Conservation (phyloP, 2,797 vertebrate species). For the Crenichthys baileyi region DNA sequence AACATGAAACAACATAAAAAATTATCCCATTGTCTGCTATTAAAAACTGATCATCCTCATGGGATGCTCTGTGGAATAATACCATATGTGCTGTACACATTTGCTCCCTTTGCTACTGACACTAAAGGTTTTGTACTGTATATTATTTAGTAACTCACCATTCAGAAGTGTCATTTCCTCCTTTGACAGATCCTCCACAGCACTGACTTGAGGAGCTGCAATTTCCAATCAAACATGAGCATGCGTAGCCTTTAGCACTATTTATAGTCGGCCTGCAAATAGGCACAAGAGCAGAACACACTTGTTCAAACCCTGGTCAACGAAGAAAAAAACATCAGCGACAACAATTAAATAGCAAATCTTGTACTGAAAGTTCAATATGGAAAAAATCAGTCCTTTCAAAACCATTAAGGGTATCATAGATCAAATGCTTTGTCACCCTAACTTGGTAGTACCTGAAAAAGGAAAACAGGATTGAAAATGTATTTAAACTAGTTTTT, state of each 20-base stretch:
- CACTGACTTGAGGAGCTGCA: conserved; percentile 73
- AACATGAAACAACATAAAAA: not conserved
- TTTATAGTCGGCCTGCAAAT: conserved; percentile 85
- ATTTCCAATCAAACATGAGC: conserved; percentile 86
- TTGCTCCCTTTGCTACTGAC: not conserved
- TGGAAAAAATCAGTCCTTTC: not conserved
- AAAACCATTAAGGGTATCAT: not conserved
- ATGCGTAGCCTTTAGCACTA: conserved; percentile 78
- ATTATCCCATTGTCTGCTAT: not conserved
- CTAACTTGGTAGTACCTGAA: not conserved
- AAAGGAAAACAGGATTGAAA: conserved; percentile 16
- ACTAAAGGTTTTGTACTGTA: not conserved
- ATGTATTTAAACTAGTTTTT: not conserved
- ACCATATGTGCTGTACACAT: not conserved
- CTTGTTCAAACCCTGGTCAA: conserved; percentile 70
- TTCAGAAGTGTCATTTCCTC: conserved; percentile 65
- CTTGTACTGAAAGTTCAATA: not conserved
- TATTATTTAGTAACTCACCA: conserved; percentile 68
- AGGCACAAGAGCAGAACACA: conserved; percentile 80
- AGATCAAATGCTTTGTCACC: not conserved
- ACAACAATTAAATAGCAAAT: not conserved
- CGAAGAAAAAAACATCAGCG: not conserved
- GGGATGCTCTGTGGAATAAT: conserved; percentile 6
- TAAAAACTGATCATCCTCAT: conserved; percentile 5
- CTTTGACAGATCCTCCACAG: conserved; percentile 67